Percentiles rank a stretch among this genome's conserved stretches.
Evolutionary conservation across 2,113 vertebrate genomes (phyloP).

Genomic region (Ammodytes dubius): DNA sequence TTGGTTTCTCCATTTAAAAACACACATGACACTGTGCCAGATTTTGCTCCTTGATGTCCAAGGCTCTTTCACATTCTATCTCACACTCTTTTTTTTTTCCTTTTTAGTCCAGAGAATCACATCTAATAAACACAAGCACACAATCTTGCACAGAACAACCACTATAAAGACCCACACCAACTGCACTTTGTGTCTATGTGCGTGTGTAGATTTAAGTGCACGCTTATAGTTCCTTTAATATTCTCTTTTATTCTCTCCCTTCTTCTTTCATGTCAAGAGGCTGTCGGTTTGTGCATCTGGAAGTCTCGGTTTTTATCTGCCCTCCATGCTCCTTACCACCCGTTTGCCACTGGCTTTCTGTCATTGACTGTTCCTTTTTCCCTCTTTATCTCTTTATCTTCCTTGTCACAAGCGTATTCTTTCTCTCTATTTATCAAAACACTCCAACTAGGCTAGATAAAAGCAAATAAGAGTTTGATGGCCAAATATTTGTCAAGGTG

Average conservation of each 20-base stretch:
- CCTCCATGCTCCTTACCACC: conserved; percentile 48
- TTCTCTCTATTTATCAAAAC: conserved; percentile 34
- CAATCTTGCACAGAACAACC: conserved; percentile 28
- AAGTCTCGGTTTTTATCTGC: conserved; percentile 72
- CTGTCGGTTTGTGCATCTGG: conserved; percentile 78
- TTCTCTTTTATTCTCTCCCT: conserved; percentile 77
- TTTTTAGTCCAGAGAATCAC: conserved; percentile 55
- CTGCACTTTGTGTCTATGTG: conserved; percentile 24
- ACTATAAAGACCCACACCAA: conserved; percentile 22
- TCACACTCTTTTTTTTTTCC: conserved; percentile 18
- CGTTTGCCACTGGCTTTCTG: conserved; percentile 28
- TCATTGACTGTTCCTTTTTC: conserved; percentile 25
- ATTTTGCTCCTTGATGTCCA: conserved; percentile 69
- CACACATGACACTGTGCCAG: conserved; percentile 73
- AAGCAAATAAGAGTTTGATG: background rate
- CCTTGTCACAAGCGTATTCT: conserved; percentile 10
- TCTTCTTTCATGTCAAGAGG: conserved; percentile 78
- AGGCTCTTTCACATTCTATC: conserved; percentile 58
- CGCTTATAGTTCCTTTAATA: conserved; percentile 79
- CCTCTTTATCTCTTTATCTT: conserved; percentile 15
- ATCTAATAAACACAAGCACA: conserved; percentile 67
- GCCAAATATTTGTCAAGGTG: conserved; percentile 12
- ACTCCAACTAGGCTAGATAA: conserved; percentile 28
- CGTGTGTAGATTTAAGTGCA: conserved; percentile 72
- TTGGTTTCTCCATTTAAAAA: conserved; percentile 53